Evolutionary conservation across 53 echinoderm and acorn worm genomes (phyloP).

Genomic region (Luidia sarsii): DNA sequence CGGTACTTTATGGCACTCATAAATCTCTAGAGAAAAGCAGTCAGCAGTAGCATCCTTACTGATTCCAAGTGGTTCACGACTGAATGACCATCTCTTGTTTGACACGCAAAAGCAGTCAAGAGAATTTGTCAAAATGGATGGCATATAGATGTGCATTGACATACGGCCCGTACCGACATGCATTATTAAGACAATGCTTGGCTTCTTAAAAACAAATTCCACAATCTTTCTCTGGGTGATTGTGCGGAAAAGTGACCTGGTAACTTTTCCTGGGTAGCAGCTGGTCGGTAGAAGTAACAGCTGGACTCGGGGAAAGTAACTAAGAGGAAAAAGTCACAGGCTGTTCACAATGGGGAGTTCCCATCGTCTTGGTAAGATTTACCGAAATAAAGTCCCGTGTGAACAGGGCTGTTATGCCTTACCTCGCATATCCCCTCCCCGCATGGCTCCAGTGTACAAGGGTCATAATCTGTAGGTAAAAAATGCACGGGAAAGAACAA

Average conservation of each 20-base stretch:
- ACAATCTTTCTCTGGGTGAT: background rate
- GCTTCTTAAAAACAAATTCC: background rate
- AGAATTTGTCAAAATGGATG: background rate
- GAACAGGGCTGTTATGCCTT: background rate
- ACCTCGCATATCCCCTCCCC: slow-evolving; percentile 16
- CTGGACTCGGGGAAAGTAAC: background rate
- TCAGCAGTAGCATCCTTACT: background rate
- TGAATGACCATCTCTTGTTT: background rate
- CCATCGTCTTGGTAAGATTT: background rate
- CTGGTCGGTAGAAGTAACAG: no score
- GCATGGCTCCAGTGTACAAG: background rate
- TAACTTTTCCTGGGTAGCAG: no score
- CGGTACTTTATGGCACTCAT: background rate
- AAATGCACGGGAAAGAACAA: no score
- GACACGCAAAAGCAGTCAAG: background rate
- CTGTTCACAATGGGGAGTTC: background rate
- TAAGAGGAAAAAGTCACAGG: background rate
- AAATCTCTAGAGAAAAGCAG: no score
- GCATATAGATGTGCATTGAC: no score
- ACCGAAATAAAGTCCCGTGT: no score
- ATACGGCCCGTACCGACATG: no score
- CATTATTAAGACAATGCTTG: background rate
- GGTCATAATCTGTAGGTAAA: slow-evolving; percentile 12
- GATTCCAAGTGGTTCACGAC: background rate
- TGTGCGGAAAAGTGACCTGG: background rate